These are phyloP conservation scores for Dryas iulia DNA, from an alignment of 1,140 invertebrate genomes.

Conservation along the genomic window DNA sequence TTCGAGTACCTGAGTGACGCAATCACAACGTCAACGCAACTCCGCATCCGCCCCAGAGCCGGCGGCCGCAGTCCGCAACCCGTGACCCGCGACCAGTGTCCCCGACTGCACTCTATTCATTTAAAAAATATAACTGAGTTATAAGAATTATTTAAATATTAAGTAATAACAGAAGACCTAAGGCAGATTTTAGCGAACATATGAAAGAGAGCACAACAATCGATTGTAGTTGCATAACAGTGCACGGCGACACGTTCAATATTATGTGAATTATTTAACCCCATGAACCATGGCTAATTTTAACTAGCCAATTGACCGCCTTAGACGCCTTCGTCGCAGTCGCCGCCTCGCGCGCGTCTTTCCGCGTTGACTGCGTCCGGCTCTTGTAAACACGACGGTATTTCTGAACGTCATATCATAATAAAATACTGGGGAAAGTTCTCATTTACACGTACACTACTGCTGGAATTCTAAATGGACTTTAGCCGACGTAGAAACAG, in stretches of 20 bases:
- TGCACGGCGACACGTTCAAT: conserved; percentile 34
- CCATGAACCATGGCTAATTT: conserved; percentile 41
- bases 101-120: too few species aligned
- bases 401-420: too few species aligned
- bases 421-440: too few species aligned
- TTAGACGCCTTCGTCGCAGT: conserved; percentile 6
- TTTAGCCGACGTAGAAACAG: too few species aligned
- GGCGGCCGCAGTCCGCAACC: too few species aligned
- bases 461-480: too few species aligned
- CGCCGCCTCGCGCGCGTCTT: not conserved
- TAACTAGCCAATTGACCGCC: conserved; percentile 37
- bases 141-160: not conserved
- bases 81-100: too few species aligned
- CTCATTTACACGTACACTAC: too few species aligned
- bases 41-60: too few species aligned
- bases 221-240: conserved; percentile 38
- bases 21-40: too few species aligned
- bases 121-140: too few species aligned
- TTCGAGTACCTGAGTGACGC: too few species aligned
- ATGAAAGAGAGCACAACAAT: conserved; percentile 29
- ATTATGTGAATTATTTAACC: conserved; percentile 33
- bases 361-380: not conserved
- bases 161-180: not conserved
- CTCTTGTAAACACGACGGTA: not conserved
- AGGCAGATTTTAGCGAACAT: not conserved